Percentiles rank a stretch among this genome's conserved stretches.
phyloP scores from a whole-genome alignment of 2,797 vertebrate species.

The Cyprinella venusta region DNA sequence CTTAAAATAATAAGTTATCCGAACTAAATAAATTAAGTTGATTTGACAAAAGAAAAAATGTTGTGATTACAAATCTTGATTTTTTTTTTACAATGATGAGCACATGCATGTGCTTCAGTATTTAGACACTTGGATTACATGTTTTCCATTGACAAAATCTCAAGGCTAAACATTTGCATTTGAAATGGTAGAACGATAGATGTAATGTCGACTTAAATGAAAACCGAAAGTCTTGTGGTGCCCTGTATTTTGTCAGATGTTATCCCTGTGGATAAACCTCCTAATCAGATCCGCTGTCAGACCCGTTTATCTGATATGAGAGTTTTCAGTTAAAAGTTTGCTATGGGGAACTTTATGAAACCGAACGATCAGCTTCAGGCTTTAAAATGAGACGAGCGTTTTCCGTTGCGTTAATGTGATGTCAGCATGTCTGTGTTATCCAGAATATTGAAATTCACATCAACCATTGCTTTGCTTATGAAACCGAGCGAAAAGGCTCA shows the following conservation, averaged over 20 bases:
- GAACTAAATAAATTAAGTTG: no score
- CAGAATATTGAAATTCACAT: conserved; percentile 20
- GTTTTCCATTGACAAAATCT: neutral
- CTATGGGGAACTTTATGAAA: neutral
- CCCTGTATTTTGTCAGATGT: neutral
- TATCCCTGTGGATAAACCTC: neutral
- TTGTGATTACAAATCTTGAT: no score
- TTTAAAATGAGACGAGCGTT: neutral
- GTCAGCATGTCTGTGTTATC: conserved; percentile 2
- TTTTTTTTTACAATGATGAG: no score
- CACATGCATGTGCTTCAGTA: conserved; percentile 9
- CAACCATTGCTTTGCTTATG: neutral
- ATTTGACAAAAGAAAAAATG: no score
- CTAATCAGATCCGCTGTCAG: neutral
- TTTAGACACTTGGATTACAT: neutral
- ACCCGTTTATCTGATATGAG: neutral
- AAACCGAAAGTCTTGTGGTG: neutral
- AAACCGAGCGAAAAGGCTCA: neutral
- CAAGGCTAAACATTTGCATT: neutral
- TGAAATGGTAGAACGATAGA: neutral
- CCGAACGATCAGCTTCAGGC: neutral
- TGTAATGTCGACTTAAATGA: neutral
- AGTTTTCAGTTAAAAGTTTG: neutral
- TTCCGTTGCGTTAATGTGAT: conserved; percentile 5
- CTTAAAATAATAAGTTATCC: no score